Base-by-base conservation (phyloP, 2,888 invertebrate genomes). In the Therioaphis trifolii region DNA sequence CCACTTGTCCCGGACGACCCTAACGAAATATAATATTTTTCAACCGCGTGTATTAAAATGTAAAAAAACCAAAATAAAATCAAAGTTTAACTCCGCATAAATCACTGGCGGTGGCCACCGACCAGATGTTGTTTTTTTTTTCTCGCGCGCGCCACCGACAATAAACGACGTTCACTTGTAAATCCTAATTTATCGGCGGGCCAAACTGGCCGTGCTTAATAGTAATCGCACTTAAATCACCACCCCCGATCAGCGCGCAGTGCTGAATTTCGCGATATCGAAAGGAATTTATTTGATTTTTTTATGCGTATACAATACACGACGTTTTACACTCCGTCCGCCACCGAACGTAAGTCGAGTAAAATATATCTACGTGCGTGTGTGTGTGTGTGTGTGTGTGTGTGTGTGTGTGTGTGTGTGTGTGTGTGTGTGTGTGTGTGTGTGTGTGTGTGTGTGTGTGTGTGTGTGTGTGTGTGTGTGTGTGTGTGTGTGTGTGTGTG, bases 151-250 rank as follows among this genome's bases (percentile, higher is more conserved):
- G 21, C 15, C 15, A n/a, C 15, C 40, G 3, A 58, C 71, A 24
- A 80, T 49, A 72, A 72, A 29, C 35, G n/a, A 46, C 11, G 35
- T 49, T 72, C 80, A 49, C 49, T 72, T 80, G 63, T 72, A 72
- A 72, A 72, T 72, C 80, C 80, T 80, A 61, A 80, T 80, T 80
- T 80, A 80, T 80, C 21, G 61, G 24, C 18, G 49, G 35, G 2
- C 12, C 11, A 46, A 80, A 49, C 58, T 21, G 49, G 49, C 72
- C 27, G 15, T 27, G n/a, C 43, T 2, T 2, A 21, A 27, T 29
- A 35, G 49, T 66, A 72, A 80, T 80, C 49, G 58, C 43, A 46
- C 61, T 55, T 29, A 80, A 71, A 58, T 71, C 35, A 1, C 63
- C 61, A 35, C 63, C 58, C 24, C 58, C 21, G 12, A 9, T 63